These are phyloP conservation scores for Clarias laeviceps DNA, from an alignment of 2,797 vertebrate genomes.

Conservation along the genomic window DNA sequence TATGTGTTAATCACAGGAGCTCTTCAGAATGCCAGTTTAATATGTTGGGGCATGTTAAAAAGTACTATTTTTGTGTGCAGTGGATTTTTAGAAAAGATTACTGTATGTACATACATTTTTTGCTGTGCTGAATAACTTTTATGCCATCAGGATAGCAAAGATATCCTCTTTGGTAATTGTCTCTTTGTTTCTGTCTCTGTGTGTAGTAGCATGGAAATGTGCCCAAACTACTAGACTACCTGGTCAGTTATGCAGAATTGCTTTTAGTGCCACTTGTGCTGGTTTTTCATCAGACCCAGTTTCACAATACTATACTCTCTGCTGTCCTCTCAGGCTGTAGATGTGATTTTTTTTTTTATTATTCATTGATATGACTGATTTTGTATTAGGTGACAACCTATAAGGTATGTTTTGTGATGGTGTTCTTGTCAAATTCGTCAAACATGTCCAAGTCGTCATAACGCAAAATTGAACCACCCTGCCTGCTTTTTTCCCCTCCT, in stretches of 20 bases:
- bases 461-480: slow-evolving; percentile 16
- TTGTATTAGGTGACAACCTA: slow-evolving; percentile 13
- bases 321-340: slow-evolving; percentile 30
- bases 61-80: slow-evolving; percentile 13
- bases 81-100: slow-evolving; percentile 25
- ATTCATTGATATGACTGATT: slow-evolving; percentile 18
- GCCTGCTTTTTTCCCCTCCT: not conserved
- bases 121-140: slow-evolving; percentile 2
- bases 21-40: slow-evolving; percentile 13
- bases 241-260: slow-evolving; percentile 34
- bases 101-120: slow-evolving; percentile 28
- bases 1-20: slow-evolving; percentile 12
- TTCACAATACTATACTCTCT: slow-evolving; percentile 19
- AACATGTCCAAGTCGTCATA: slow-evolving; percentile 20
- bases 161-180: slow-evolving; percentile 25
- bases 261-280: slow-evolving; percentile 36
- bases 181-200: slow-evolving; percentile 19
- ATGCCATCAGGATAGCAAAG: not conserved
- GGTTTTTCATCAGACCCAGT: slow-evolving; percentile 20
- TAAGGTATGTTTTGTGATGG: slow-evolving; percentile 38
- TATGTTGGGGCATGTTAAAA: slow-evolving; percentile 18
- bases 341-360: not conserved
- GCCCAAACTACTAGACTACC: slow-evolving; percentile 22
- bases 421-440: not conserved
- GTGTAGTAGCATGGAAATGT: slow-evolving; percentile 43